Base-by-base conservation (phyloP, 2,113 vertebrate species). In the Carassius carassius region DNA sequence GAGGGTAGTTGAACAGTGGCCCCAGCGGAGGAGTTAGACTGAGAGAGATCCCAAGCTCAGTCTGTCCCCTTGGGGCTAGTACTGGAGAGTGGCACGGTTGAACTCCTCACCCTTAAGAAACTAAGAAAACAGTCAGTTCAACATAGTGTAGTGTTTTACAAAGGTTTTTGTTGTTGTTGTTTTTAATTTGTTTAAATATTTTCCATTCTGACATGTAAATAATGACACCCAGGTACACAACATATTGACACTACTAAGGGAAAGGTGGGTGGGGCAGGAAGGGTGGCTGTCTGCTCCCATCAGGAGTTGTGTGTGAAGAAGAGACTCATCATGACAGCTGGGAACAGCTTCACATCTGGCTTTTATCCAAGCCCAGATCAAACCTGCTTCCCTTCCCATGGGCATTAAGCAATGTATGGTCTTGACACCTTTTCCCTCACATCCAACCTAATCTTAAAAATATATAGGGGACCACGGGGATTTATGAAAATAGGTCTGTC, bases 341-440 rank as follows among this genome's bases (percentile, higher is more conserved):
- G 83, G 89, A 91, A 91, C 90, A 92, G 89, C 89, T 86, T 86
- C 89, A 90, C 92, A 93, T 92, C 92, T 94, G 93, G 92, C 91
- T 91, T 90, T 92, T 88, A 92, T 92, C 92, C 92, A 92, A 65
- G 25, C 47, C 62, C 5, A 47, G 78, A 82, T 74, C 74, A 87
- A 79, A 74, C 37, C 77, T 5, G 9, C 47, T 37, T 14, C 37
- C 85, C 85, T 92, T 89, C 90, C 91, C 85, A 83, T 23, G 78
- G 90, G 90, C 89, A 76, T 79, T 81, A 85, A n/a, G 54, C 32
- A 32, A 13, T 17, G n/a, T 7, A 51, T 58, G 69, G 21, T 65
- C 67, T 65, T 32, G 49, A 49, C 10, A 67, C 78, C 23, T 63
- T 79, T 79, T 10, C 25, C 62, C 12, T 49, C 49, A 12, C 37